Evolutionary conservation across 2,797 vertebrate species (phyloP), one percentile per base, ranked within the genome.

Genomic region (Streptopelia turtur): DNA sequence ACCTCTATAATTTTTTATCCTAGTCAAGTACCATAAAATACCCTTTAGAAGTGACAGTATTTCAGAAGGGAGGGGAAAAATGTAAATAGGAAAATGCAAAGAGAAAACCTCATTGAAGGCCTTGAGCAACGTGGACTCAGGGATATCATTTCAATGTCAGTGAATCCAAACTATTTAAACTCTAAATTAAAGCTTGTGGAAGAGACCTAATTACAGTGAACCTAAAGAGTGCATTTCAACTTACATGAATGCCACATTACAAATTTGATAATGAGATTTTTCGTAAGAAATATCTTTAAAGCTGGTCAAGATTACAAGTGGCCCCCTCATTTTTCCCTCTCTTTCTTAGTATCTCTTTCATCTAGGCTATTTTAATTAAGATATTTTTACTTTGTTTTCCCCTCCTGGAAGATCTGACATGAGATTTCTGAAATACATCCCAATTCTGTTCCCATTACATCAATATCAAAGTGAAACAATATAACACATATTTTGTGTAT

Each of bases 41-140:
- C 5, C 6, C 16, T 53, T 53, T 78, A 43, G 30, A 87, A 79
- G 11, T 35, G 11, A 56, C 6, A n/a, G 8, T 30, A 17, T 78
- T 94, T 84, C 12, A 33, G 47, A 79, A 75, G 63, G 27, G 31
- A 33, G 13, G 25, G 4, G 4, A 2, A 30, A 78, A 79, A 43
- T 25, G 10, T 72, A 68, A 69, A 33, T 47, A 35, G 6, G 10
- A 56, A 85, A 86, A 82, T 35, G 1, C 3, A 9, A 37, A 24
- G 5, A 22, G 37, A 63, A n/a, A 30, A 0, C 5, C 2, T 80
- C 25, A 57, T 35, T 5, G 39, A 22, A 20, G 6, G 5, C 47
- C 27, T 30, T 50, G 27, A 69, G 20, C 53, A 77, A 50, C 18
- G n/a, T 64, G 16, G 33, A 53, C 11, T 47, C 68, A 22, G 13